A percentile compares a stretch with the other conserved stretches of the same genome.
Conservation (phyloP, 2,888 invertebrate species). For the Volucella zonaria region DNA sequence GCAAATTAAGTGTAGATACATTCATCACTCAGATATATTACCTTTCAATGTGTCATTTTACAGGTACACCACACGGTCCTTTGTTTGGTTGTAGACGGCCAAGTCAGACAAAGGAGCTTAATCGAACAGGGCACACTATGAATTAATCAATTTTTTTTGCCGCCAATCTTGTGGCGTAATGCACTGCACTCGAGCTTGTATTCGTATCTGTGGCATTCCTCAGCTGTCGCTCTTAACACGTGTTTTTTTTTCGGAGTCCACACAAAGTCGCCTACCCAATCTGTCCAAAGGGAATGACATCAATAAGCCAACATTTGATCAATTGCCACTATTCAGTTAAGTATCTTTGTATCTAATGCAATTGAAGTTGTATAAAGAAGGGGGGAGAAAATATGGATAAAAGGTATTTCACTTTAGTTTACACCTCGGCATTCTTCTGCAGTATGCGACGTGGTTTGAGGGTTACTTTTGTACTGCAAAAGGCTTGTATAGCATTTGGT, state of each 20-base stretch:
- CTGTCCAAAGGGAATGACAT: constrained; percentile 12
- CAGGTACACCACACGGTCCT: constrained; percentile 56
- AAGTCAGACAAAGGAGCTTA: constrained; percentile 46
- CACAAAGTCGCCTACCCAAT: too few relatives aligned
- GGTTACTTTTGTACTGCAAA: too few relatives aligned
- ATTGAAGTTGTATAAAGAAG: neutral
- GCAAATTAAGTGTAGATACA: constrained; percentile 44
- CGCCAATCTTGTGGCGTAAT: constrained; percentile 29
- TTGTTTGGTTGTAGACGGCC: constrained; percentile 23
- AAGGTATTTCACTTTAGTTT: neutral
- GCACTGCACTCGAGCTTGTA: neutral
- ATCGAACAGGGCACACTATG: constrained; percentile 30
- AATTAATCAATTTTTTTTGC: constrained; percentile 43
- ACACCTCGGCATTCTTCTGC: too few relatives aligned
- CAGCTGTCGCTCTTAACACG: constrained; percentile 66
- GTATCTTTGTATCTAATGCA: constrained; percentile 35
- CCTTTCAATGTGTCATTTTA: constrained; percentile 66
- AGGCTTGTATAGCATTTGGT: too few relatives aligned
- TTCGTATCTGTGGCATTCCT: constrained; percentile 49
- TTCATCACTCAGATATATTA: constrained; percentile 65
- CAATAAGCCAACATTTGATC: constrained; percentile 41
- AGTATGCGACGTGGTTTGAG: too few relatives aligned
- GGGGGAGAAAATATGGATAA: neutral
- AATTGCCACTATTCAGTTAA: constrained; percentile 33
- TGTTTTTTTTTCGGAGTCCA: constrained; percentile 36